phyloP scores from a whole-genome alignment of 92 coral and sea anemone genomes.

The Porites lobata region DNA sequence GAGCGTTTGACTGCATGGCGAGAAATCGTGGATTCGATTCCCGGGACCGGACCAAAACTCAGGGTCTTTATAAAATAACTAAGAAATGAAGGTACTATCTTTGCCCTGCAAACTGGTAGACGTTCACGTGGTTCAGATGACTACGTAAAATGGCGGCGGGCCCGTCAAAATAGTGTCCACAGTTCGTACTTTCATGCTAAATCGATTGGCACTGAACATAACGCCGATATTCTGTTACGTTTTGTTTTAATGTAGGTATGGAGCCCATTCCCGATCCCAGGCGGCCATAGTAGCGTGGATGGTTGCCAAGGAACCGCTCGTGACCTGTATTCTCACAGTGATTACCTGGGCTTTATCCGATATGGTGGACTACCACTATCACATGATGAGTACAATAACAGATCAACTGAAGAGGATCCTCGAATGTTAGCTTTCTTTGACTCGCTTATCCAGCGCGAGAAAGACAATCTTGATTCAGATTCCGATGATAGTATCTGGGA shows the following conservation, averaged over 20 bases:
- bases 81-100: no score
- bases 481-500: conserved; percentile 76
- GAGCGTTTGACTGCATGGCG: no score
- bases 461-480: conserved; percentile 75
- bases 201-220: no score
- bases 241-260: conserved; percentile 80
- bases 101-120: no score
- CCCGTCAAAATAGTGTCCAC: no score
- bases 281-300: conserved; percentile 49
- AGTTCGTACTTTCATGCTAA: no score
- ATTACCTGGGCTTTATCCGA: conserved; percentile 83
- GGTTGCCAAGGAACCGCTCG: conserved; percentile 41
- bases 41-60: no score
- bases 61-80: no score
- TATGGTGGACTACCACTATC: conserved; percentile 87
- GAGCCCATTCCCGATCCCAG: conserved; percentile 92
- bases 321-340: conserved; percentile 82
- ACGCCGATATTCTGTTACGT: background rate
- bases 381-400: conserved; percentile 84
- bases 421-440: conserved; percentile 98
- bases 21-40: no score
- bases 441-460: conserved; percentile 83
- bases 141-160: no score
- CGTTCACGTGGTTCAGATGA: no score
- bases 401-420: conserved; percentile 91